These are phyloP conservation scores for Syrphus vitripennis DNA, from an alignment of 2,888 invertebrate genomes.

Conservation along the genomic window DNA sequence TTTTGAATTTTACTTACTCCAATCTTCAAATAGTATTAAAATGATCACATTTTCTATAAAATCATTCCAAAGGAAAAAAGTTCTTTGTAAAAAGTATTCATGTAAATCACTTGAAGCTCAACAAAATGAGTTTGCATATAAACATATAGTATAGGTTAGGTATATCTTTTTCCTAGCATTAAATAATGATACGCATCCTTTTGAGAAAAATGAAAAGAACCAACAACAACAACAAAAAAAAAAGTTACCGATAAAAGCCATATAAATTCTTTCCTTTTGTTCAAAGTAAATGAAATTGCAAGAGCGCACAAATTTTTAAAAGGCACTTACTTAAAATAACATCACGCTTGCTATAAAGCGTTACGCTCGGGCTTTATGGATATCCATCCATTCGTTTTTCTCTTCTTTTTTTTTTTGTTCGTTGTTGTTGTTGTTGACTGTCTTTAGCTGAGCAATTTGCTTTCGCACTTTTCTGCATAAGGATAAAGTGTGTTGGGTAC, in stretches of 20 bases:
- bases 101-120: slow-evolving; percentile 21
- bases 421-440: no score
- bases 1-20: background rate
- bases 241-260: slow-evolving; percentile 10
- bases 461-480: slow-evolving; percentile 5
- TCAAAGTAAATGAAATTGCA: slow-evolving; percentile 28
- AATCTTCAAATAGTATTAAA: background rate
- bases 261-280: slow-evolving; percentile 22
- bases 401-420: background rate
- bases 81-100: background rate
- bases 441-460: background rate
- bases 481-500: background rate
- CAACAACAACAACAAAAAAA: background rate
- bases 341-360: slow-evolving; percentile 26
- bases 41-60: background rate
- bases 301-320: slow-evolving; percentile 33
- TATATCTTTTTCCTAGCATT: background rate
- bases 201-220: background rate
- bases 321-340: slow-evolving; percentile 36
- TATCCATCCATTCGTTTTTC: background rate
- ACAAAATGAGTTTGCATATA: background rate
- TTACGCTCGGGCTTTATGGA: slow-evolving; percentile 31
- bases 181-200: slow-evolving; percentile 32
- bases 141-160: no score
- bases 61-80: background rate